Conservation (phyloP, 2,888 invertebrate species). For the Hirtodrosophila histrioides region DNA sequence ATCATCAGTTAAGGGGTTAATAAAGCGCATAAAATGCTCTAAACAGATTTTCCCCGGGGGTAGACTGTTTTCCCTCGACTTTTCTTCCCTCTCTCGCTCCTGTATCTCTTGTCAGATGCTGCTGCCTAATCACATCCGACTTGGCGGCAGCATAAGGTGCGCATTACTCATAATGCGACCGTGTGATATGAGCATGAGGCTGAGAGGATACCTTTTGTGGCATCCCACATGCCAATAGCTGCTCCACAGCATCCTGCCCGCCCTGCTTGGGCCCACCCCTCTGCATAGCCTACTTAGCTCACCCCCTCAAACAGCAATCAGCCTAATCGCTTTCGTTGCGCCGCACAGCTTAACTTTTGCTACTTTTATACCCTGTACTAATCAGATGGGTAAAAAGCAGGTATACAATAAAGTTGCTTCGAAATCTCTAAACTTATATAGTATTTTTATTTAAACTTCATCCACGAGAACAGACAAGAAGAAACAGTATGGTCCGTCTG, state of each 20-base stretch:
- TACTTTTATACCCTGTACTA: slow-evolving; percentile 16
- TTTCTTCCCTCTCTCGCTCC: background rate
- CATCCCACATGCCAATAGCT: slow-evolving; percentile 4
- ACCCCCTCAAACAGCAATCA: slow-evolving; percentile 61
- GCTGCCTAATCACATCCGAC: slow-evolving; percentile 65
- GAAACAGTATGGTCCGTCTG: too few relatives aligned
- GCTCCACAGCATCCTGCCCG: background rate
- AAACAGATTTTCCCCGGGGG: slow-evolving; percentile 47
- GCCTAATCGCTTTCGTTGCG: slow-evolving; percentile 82
- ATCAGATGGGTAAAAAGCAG: too few relatives aligned
- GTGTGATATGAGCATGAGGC: slow-evolving; percentile 56
- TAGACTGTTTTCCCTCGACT: background rate
- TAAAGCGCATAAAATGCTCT: slow-evolving; percentile 68
- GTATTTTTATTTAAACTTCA: too few relatives aligned
- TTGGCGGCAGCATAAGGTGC: slow-evolving; percentile 81
- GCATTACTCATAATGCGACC: slow-evolving; percentile 79
- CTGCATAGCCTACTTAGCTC: slow-evolving; percentile 10
- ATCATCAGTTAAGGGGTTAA: slow-evolving; percentile 79
- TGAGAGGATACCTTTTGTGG: slow-evolving; percentile 27
- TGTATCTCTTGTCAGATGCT: slow-evolving; percentile 9
- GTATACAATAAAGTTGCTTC: too few relatives aligned
- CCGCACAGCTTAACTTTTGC: slow-evolving; percentile 80
- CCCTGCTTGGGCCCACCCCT: slow-evolving; percentile 4
- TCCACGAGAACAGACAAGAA: too few relatives aligned
- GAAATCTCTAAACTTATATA: too few relatives aligned